A percentile compares a stretch with the other conserved stretches of the same genome.
phyloP scores from a whole-genome alignment of 2,888 invertebrate species.

The Bembecia ichneumoniformis region DNA sequence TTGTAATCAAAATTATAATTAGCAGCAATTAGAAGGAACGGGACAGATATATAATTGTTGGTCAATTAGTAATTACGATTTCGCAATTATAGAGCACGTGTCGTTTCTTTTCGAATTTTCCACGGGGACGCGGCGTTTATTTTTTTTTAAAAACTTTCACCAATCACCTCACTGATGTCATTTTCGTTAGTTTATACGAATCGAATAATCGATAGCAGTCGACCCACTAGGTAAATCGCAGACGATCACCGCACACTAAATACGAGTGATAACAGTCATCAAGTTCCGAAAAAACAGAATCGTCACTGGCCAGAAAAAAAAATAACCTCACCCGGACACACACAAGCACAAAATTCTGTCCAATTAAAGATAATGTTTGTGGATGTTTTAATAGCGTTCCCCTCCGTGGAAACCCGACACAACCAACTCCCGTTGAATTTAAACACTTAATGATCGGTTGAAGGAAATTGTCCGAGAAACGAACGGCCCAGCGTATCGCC shows the following conservation, averaged over 20 bases:
- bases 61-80: constrained; percentile 53
- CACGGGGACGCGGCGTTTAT: constrained; percentile 10
- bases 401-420: constrained; percentile 71
- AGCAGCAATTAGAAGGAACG: constrained; percentile 48
- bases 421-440: constrained; percentile 71
- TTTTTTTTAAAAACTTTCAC: not conserved
- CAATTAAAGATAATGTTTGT: constrained; percentile 73
- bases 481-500: constrained; percentile 51
- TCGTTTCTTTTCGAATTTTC: constrained; percentile 40
- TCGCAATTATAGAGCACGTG: constrained; percentile 55
- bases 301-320: constrained; percentile 56
- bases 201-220: constrained; percentile 15
- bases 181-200: constrained; percentile 28
- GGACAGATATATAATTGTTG: constrained; percentile 51
- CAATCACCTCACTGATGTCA: constrained; percentile 61
- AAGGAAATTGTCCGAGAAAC: constrained; percentile 71
- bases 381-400: constrained; percentile 72
- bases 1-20: constrained; percentile 39
- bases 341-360: constrained; percentile 68
- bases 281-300: constrained; percentile 59
- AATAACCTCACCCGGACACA: constrained; percentile 42
- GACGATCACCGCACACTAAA: constrained; percentile 53
- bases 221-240: constrained; percentile 26
- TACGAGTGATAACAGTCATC: constrained; percentile 65
- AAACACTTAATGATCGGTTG: constrained; percentile 73